Evolutionary conservation across 2,113 vertebrate genomes (phyloP).

Genomic region (Lipotes vexillifer): DNA sequence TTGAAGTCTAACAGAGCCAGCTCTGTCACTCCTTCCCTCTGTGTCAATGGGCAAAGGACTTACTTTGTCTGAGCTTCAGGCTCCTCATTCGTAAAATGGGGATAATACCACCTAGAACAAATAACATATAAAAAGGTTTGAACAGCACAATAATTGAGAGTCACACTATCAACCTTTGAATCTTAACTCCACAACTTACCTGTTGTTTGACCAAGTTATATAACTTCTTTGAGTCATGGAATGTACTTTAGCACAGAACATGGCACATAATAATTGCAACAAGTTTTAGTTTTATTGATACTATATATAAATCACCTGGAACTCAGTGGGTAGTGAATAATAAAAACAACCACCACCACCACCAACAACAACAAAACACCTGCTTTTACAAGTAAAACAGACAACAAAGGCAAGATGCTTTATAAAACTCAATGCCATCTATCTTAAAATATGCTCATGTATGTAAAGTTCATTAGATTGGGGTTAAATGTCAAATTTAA

Average conservation of each 20-base stretch:
- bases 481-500: conserved; percentile 25
- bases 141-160: neutral
- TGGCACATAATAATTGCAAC: neutral
- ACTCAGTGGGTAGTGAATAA: neutral
- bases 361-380: neutral
- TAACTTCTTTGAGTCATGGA: neutral
- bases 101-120: neutral
- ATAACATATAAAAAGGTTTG: neutral
- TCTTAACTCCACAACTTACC: neutral
- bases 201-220: neutral
- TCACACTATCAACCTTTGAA: neutral
- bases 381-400: neutral
- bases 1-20: neutral
- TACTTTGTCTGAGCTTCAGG: neutral
- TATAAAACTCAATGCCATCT: conserved; percentile 1
- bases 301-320: neutral
- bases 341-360: neutral
- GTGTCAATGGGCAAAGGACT: neutral
- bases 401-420: neutral
- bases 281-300: neutral
- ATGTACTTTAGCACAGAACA: conserved; percentile 9
- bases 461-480: neutral
- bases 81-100: neutral
- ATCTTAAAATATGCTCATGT: conserved; percentile 7
- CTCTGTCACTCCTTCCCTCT: neutral